These are phyloP conservation scores for Geotrypetes seraphini DNA, from an alignment of 2,797 vertebrate species.

Conservation along the genomic window DNA sequence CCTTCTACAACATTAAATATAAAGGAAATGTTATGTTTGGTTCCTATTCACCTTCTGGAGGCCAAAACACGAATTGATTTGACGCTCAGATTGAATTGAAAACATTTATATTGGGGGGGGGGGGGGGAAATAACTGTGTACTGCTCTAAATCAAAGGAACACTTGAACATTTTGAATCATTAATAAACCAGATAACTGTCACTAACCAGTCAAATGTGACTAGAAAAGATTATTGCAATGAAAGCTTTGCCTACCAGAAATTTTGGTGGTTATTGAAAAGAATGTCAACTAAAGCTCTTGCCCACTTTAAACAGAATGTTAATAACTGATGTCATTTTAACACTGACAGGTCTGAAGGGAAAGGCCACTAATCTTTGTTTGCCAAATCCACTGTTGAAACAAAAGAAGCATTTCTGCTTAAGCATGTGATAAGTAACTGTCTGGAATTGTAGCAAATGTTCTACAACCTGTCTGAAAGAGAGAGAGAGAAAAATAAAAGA, in stretches of 20 bases:
- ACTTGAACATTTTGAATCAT: neutral
- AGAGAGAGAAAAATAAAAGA: too few species aligned
- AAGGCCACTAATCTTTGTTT: conserved; percentile 69
- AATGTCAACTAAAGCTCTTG: conserved; percentile 48
- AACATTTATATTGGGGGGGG: too few species aligned
- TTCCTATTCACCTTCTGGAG: too few species aligned
- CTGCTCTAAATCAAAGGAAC: neutral
- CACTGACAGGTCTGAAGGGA: conserved; percentile 66
- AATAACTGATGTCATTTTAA: conserved; percentile 70
- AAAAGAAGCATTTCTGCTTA: conserved; percentile 56
- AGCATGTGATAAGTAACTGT: conserved; percentile 55
- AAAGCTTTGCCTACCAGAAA: conserved; percentile 36
- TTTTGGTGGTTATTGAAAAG: conserved; percentile 37
- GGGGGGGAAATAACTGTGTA: too few species aligned
- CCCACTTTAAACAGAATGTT: conserved; percentile 74
- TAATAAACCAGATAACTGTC: too few species aligned
- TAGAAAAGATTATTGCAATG: conserved; percentile 26
- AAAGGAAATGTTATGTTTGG: too few species aligned
- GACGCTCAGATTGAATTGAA: too few species aligned
- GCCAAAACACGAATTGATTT: too few species aligned
- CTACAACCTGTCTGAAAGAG: conserved; percentile 33
- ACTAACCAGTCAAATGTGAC: too few species aligned
- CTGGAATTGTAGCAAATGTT: conserved; percentile 54
- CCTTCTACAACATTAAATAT: too few species aligned
- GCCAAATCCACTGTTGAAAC: conserved; percentile 62